Percentiles rank a stretch among this genome's conserved stretches.
Conservation (phyloP, 2,888 invertebrate genomes). For the Venusia cambrica region DNA sequence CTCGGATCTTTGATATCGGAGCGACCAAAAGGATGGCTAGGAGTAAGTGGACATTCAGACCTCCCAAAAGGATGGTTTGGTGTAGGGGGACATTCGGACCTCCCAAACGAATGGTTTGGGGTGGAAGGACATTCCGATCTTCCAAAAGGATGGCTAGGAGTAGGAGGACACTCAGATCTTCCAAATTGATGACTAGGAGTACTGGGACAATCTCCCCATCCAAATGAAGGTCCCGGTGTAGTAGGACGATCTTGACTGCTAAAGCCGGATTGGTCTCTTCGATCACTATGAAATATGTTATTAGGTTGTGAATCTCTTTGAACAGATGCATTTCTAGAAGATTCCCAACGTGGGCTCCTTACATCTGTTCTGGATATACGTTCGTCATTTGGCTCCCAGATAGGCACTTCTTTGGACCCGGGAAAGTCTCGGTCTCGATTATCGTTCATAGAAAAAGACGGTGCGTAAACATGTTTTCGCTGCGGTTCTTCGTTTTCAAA, state of each 20-base stretch:
- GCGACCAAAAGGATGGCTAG: constrained; percentile 37
- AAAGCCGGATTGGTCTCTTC: constrained; percentile 35
- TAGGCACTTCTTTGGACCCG: constrained; percentile 30
- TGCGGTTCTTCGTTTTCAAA: constrained; percentile 49
- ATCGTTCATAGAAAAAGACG: constrained; percentile 44
- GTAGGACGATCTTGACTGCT: constrained; percentile 37
- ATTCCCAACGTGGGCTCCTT: constrained; percentile 24
- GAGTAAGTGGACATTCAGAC: constrained; percentile 40
- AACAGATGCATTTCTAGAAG: constrained; percentile 4
- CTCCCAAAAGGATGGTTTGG: constrained; percentile 51
- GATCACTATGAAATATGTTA: constrained; percentile 36
- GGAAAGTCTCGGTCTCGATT: constrained; percentile 39
- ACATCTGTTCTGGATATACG: constrained; percentile 12
- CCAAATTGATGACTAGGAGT: constrained; percentile 48
- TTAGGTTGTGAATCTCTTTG: constrained; percentile 14
- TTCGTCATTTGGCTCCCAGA: constrained; percentile 31
- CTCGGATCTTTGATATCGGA: constrained; percentile 53
- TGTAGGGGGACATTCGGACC: constrained; percentile 48
- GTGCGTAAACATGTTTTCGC: constrained; percentile 61
- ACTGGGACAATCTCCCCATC: constrained; percentile 42
- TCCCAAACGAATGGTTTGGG: constrained; percentile 45
- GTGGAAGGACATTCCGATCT: constrained; percentile 45
- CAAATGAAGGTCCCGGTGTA: constrained; percentile 43
- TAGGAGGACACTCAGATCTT: constrained; percentile 43
- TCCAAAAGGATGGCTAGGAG: constrained; percentile 49